Evolutionary conservation across 1,140 invertebrate genomes (phyloP).

Genomic region (Trichoplusia ni): DNA sequence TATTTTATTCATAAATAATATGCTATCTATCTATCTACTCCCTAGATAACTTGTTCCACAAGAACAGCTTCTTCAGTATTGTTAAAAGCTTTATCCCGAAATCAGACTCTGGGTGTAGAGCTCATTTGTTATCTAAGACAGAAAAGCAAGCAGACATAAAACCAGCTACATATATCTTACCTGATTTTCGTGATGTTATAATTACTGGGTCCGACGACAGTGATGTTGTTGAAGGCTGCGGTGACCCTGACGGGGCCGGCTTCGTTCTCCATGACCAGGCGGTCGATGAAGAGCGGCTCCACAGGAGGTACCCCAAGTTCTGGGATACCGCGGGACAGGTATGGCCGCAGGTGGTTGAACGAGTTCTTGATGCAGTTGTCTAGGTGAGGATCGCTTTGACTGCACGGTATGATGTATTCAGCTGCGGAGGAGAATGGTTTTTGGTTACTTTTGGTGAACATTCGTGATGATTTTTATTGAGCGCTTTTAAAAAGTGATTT

Average conservation of each 20-base stretch:
- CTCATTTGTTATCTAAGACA: too few relatives aligned
- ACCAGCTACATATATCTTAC: slow-evolving; percentile 45
- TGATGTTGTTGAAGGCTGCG: slow-evolving; percentile 87
- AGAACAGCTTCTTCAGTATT: too few relatives aligned
- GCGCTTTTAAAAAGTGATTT: too few relatives aligned
- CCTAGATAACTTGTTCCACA: too few relatives aligned
- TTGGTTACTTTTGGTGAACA: neutral
- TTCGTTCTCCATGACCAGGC: slow-evolving; percentile 88
- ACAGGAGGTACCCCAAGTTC: slow-evolving; percentile 87
- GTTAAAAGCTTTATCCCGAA: too few relatives aligned
- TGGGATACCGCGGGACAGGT: slow-evolving; percentile 85
- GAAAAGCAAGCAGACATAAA: neutral
- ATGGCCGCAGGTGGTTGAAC: slow-evolving; percentile 87
- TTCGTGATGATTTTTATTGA: too few relatives aligned
- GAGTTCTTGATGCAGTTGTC: slow-evolving; percentile 86
- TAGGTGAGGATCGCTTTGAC: slow-evolving; percentile 84
- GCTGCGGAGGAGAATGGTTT: slow-evolving; percentile 80
- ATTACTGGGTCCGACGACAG: slow-evolving; percentile 87
- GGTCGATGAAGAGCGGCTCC: slow-evolving; percentile 86
- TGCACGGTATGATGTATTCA: slow-evolving; percentile 88
- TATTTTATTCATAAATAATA: too few relatives aligned
- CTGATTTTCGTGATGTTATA: slow-evolving; percentile 84
- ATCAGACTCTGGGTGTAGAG: too few relatives aligned
- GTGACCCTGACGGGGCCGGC: slow-evolving; percentile 87
- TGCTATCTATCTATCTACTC: too few relatives aligned